phyloP scores from a whole-genome alignment of 2,113 vertebrate species.

The Stigmatopora argus region DNA sequence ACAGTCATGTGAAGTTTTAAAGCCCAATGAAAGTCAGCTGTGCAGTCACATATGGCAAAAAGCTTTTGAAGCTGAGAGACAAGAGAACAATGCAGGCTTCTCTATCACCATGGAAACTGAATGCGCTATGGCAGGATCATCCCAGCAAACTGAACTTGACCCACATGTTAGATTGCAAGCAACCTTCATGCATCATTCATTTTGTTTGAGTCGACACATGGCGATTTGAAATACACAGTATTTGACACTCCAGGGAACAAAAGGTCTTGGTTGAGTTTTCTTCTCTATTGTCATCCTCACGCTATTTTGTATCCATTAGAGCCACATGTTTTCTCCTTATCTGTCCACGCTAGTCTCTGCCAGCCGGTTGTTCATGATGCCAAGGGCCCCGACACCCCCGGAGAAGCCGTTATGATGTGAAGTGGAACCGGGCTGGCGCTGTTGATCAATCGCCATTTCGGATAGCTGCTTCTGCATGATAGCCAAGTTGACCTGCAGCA shows the following conservation, averaged over 20 bases:
- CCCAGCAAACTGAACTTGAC: slow-evolving; percentile 20
- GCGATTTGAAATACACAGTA: slow-evolving; percentile 9
- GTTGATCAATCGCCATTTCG: slow-evolving; percentile 82
- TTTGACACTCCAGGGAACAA: neutral
- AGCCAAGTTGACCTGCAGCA: slow-evolving; percentile 76
- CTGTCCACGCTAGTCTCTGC: slow-evolving; percentile 92
- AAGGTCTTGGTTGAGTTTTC: neutral
- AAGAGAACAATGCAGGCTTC: slow-evolving; percentile 27
- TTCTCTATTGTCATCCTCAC: neutral
- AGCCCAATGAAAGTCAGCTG: slow-evolving; percentile 23
- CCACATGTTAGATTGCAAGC: slow-evolving; percentile 48
- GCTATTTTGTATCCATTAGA: slow-evolving; percentile 6
- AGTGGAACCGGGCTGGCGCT: slow-evolving; percentile 65
- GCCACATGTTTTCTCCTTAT: slow-evolving; percentile 44
- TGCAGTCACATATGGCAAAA: slow-evolving; percentile 21
- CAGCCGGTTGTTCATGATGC: slow-evolving; percentile 94
- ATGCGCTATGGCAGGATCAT: slow-evolving; percentile 21
- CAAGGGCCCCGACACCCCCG: slow-evolving; percentile 87
- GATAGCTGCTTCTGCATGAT: slow-evolving; percentile 94
- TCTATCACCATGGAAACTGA: slow-evolving; percentile 64
- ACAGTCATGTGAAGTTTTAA: neutral
- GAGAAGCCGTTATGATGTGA: slow-evolving; percentile 84
- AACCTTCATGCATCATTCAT: slow-evolving; percentile 30
- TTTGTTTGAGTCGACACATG: neutral
- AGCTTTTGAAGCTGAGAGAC: slow-evolving; percentile 32